Evolutionary conservation across 2,797 vertebrate species (phyloP), one percentile per base, ranked within the genome.

Genomic region (Rhinella marina): DNA sequence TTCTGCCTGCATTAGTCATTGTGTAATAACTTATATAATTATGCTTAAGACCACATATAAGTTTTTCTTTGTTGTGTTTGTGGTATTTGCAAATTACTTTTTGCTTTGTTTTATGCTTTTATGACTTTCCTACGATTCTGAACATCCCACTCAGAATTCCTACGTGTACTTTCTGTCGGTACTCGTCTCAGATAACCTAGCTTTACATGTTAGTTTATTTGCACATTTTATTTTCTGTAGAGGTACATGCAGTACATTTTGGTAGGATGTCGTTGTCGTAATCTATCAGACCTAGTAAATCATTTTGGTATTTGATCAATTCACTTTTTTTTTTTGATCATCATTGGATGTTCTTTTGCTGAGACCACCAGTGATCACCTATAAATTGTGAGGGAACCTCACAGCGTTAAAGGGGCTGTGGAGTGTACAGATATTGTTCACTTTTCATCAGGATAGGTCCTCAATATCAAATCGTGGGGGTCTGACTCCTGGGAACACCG

Each of bases 1-100:
- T 68, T 50, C 73, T 54, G 73, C 61, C 59, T 64, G n/a, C 64
- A 21, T 84, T 73, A 84, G 66, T 57, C 82, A 84, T 32, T 73
- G 21, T 72, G 6, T 32, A 84, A 56, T 12, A 73, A 72, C 73
- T 68, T 83, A 57, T 52, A 73, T 19, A 84, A 57, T 84, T 57
- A 9, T 14, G 50, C 23, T 21, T 73, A 56, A 57, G 10, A 27
- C 17, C 4, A 9, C 16, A 23, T 48, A 52, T 4, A 50, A 1
- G 4, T 25, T 25, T 66, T 82, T 32, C 23, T n/a, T 83, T 64
- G 56, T 66, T 64, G 56, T 48, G 7, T 75, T 54, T 48, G 59
- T 50, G 59, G 25, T 50, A 81, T 81, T 48, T 61, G 29, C 4
- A 41, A 19, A 41, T 61, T 21, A 3, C 16, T 80, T 62, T 56